Evolutionary conservation across 2,797 vertebrate species (phyloP).

Genomic region (Anabacerthia variegaticeps): DNA sequence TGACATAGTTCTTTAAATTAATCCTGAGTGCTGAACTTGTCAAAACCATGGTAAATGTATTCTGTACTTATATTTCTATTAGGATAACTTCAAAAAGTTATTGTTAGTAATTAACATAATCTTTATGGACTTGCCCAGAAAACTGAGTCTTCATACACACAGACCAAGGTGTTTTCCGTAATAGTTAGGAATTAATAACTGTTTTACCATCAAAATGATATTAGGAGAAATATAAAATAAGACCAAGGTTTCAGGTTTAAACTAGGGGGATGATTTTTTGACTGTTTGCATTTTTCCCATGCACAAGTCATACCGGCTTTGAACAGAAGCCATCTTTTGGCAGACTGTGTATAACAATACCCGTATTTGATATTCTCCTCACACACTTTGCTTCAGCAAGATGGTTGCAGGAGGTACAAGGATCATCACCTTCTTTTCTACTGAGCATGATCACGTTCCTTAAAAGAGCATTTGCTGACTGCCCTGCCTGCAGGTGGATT

Average conservation of each 20-base stretch:
- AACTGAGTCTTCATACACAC: background rate
- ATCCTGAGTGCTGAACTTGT: background rate
- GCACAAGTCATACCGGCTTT: background rate
- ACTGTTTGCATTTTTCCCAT: background rate
- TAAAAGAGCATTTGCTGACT: background rate
- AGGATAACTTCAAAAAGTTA: background rate
- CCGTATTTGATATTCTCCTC: slow-evolving; percentile 28
- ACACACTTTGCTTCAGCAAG: background rate
- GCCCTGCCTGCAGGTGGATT: background rate
- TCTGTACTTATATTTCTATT: background rate
- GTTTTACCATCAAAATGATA: background rate
- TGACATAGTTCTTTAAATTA: background rate
- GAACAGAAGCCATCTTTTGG: slow-evolving; percentile 38
- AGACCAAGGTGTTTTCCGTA: background rate
- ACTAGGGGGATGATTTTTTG: background rate
- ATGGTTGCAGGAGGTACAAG: background rate
- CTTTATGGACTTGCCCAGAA: background rate
- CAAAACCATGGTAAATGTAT: background rate
- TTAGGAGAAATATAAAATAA: background rate
- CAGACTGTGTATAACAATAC: slow-evolving; percentile 28
- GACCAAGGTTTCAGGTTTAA: background rate
- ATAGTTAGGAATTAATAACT: slow-evolving; percentile 16
- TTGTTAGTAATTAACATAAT: background rate
- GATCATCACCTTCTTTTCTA: background rate
- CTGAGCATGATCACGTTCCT: background rate